Base-by-base conservation (phyloP, 2,888 invertebrate species). In the Aquatica leii region DNA sequence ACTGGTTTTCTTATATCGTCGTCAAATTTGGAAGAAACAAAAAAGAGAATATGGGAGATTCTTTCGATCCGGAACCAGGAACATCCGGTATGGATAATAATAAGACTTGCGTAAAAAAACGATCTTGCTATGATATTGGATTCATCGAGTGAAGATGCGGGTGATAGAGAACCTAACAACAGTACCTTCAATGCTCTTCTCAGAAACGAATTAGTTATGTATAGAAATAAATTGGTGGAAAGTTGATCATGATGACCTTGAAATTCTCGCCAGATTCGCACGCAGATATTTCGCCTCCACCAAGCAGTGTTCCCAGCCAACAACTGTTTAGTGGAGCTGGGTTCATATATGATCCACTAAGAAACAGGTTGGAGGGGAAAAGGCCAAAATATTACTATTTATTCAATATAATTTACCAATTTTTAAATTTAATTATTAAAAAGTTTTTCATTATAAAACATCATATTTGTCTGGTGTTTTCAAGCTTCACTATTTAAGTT, bases 281-380 rank as follows among this genome's bases (percentile, higher is more conserved):
- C 46, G 57, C 20, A 62, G 52, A 54, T 59, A 31, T 59, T 66
- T 69, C 68, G 9, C 31, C 67, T 65, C 69, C 66, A 60, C 69
- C 69, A 51, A 62, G 51, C 62, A 71, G 67, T 67, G 70, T 69
- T 67, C 66, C 65, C n/a, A 68, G 71, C 49, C 68, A 69, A 59
- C 69, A 68, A 46, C 31, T 69, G 56, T 70, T 70, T 65, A 66
- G 62, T 63, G 48, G 60, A 24, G 68, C 68, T n/a, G n/a, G n/a
- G n/a, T n/a, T n/a, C n/a, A n/a, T n/a, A n/a, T n/a, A n/a, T n/a
- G n/a, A n/a, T n/a, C n/a, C n/a, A n/a, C n/a, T n/a, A n/a, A n/a
- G n/a, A n/a, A n/a, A n/a, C n/a, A n/a, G n/a, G n/a, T n/a, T n/a
- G n/a, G n/a, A n/a, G n/a, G n/a, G n/a, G n/a, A n/a, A n/a, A n/a